Conservation (phyloP, 2,113 vertebrate species). For the Amphilophus citrinellus region DNA sequence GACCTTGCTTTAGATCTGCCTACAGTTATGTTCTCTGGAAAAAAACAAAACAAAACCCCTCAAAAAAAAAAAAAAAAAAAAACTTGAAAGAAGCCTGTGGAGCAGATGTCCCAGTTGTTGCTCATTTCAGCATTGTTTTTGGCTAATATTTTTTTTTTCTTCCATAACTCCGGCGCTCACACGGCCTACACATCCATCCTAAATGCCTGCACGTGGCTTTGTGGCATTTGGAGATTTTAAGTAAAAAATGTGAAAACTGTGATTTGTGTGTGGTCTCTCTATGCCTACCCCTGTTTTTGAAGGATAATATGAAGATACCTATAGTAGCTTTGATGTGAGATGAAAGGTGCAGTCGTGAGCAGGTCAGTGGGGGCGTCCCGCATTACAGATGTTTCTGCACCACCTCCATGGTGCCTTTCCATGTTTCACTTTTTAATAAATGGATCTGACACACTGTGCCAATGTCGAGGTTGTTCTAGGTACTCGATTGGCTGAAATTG, state of each 20-base stretch:
- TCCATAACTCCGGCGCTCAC: neutral
- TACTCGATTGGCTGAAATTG: neutral
- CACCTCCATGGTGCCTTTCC: slow-evolving; percentile 18
- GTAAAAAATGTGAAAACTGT: neutral
- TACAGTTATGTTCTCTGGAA: slow-evolving; percentile 16
- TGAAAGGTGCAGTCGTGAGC: slow-evolving; percentile 20
- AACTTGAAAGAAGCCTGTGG: neutral
- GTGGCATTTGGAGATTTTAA: slow-evolving; percentile 9
- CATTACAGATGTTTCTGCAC: slow-evolving; percentile 24
- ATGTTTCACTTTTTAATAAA: slow-evolving; percentile 3
- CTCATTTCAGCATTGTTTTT: slow-evolving; percentile 14
- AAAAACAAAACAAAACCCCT: neutral
- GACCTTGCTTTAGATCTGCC: slow-evolving; percentile 37
- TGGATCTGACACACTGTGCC: neutral
- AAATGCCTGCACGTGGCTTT: neutral
- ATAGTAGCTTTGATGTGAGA: slow-evolving; percentile 39
- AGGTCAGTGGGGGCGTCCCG: slow-evolving; percentile 5
- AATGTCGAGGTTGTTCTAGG: neutral
- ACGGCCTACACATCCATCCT: neutral
- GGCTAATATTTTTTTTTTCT: neutral
- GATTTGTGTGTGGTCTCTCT: neutral
- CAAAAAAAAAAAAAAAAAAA: neutral
- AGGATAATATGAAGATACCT: neutral
- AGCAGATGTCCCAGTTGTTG: slow-evolving; percentile 28
- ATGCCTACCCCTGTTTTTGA: neutral